Conservation (phyloP, 2,797 vertebrate species). For the Todus mexicanus region DNA sequence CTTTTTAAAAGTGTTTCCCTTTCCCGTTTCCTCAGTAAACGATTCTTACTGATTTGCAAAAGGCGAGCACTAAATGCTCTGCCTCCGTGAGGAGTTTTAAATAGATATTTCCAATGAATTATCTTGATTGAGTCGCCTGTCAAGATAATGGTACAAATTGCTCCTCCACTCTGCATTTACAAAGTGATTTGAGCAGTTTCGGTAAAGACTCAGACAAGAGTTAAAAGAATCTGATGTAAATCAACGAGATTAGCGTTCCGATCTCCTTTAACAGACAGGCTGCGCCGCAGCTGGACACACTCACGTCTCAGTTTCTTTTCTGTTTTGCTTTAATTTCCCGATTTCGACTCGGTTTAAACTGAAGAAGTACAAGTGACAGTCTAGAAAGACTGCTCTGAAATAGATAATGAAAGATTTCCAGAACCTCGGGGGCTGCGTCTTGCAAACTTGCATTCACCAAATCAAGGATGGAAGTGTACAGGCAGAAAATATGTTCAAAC, state of each 20-base stretch:
- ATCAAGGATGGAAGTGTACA: neutral
- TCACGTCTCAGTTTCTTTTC: slow-evolving; percentile 51
- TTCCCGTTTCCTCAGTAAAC: slow-evolving; percentile 30
- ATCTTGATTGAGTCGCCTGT: slow-evolving; percentile 52
- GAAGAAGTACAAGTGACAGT: neutral
- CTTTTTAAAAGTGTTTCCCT: neutral
- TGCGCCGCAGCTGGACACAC: slow-evolving; percentile 35
- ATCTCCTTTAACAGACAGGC: slow-evolving; percentile 7
- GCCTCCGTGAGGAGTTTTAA: slow-evolving; percentile 13
- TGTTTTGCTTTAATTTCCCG: slow-evolving; percentile 20
- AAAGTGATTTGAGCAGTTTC: slow-evolving; percentile 53
- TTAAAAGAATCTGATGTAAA: slow-evolving; percentile 57
- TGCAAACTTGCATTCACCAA: neutral
- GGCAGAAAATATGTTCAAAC: neutral
- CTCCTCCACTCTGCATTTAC: slow-evolving; percentile 50
- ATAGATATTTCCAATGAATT: slow-evolving; percentile 52
- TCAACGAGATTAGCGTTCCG: slow-evolving; percentile 55
- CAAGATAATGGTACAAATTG: slow-evolving; percentile 57
- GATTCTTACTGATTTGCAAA: slow-evolving; percentile 5
- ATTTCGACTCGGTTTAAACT: neutral
- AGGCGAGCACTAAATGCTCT: slow-evolving; percentile 28
- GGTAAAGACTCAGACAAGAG: slow-evolving; percentile 15
- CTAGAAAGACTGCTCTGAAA: neutral
- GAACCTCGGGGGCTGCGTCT: neutral
- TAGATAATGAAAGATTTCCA: slow-evolving; percentile 21